Conservation (phyloP, 2,888 invertebrate genomes). For the Callimorpha dominula region DNA sequence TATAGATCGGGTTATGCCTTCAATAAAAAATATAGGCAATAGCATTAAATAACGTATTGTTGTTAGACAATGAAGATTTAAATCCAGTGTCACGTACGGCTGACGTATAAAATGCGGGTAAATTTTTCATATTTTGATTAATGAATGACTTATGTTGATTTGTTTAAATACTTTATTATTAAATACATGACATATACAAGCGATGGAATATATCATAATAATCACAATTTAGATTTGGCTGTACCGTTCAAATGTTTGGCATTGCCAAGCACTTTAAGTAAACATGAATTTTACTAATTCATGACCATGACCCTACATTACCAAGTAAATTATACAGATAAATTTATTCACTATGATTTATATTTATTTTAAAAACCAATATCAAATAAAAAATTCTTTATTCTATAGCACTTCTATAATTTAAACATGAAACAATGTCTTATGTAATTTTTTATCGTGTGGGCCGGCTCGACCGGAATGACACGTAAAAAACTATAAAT, state of each 20-base stretch:
- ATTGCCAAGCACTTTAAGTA: not conserved
- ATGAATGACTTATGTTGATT: not conserved
- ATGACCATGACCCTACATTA: too few relatives aligned
- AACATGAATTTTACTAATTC: not conserved
- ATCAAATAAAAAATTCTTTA: not conserved
- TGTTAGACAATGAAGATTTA: not conserved
- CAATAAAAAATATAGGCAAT: not conserved
- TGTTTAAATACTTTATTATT: not conserved
- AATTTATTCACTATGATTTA: too few relatives aligned
- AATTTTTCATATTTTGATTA: too few relatives aligned
- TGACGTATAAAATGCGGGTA: not conserved
- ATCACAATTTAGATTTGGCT: too few relatives aligned
- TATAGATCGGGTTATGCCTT: not conserved
- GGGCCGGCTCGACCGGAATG: too few relatives aligned
- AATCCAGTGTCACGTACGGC: not conserved
- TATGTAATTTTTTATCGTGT: too few relatives aligned
- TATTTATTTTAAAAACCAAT: not conserved
- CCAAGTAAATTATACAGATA: too few relatives aligned
- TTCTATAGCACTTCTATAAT: too few relatives aligned
- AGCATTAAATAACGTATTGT: not conserved
- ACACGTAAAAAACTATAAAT: not conserved
- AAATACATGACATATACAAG: not conserved
- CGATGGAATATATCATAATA: too few relatives aligned
- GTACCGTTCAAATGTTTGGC: too few relatives aligned
- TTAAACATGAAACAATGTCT: not conserved